Base-by-base conservation (phyloP, 2,888 invertebrate species). In the Phaonia tiefii region DNA sequence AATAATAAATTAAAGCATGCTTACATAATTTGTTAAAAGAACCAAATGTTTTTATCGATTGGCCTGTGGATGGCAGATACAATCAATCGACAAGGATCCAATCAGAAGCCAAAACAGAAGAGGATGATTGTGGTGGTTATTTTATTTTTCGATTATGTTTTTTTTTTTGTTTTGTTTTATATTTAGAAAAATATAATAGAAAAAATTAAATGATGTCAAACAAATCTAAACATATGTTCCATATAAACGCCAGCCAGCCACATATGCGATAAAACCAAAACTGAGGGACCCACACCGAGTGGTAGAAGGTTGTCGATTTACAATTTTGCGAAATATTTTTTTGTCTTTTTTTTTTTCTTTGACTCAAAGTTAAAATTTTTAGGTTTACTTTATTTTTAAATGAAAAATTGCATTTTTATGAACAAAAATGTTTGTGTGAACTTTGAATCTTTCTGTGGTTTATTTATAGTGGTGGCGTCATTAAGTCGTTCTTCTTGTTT, bases 11-110 rank as follows among this genome's bases (percentile, higher is more conserved):
- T 31, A 31, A 88, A 86, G 88, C 89, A 89, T 89, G 89, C 89
- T 89, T 89, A 89, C 89, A 87, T 88, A 88, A 86, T 87, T 85
- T 88, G 87, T 87, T 85, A 87, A 88, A 83, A 63, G 63, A 88
- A 88, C 84, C 86, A 87, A 88, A 88, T 79, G 81, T 80, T 79
- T 82, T 31, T 31, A 31, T 31, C 31, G 31, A 31, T 31, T 76
- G 77, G 72, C 77, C 80, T 83, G 80, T 80, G 74, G 80, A 31
- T 71, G 44, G 44, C 63, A 39, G 63, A 20, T 39, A 42, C 63
- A 81, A 79, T 81, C 81, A 81, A 75, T 81, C 81, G 78, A 78
- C 78, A 80, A 80, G 22, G 67, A 67, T 81, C 81, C 75, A 81
- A 78, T 78, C 78, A 81, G 78, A 81, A 78, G 81, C 81, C 81